A percentile compares a stretch with the other conserved stretches of the same genome.
phyloP scores from a whole-genome alignment of 1,140 invertebrate species.

The Brachionus plicatilis region DNA sequence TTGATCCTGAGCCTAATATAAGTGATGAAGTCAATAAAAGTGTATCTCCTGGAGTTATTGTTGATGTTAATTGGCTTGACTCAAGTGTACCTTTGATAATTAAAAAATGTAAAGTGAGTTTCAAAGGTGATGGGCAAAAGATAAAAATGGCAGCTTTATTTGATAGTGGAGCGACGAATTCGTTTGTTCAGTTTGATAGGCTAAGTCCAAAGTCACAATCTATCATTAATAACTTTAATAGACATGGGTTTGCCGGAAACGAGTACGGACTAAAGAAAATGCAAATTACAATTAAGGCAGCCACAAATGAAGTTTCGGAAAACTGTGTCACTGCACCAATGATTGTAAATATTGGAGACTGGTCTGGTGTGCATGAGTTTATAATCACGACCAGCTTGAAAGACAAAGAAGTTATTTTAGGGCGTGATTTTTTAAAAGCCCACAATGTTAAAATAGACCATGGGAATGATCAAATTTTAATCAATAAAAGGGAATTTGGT shows the following conservation, averaged over 20 bases:
- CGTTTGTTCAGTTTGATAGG: neutral
- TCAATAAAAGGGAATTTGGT: neutral
- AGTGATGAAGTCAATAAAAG: no score
- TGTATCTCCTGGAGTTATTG: neutral
- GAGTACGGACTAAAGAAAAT: neutral
- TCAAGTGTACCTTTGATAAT: neutral
- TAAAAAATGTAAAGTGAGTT: neutral
- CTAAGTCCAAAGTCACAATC: neutral
- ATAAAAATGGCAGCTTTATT: neutral
- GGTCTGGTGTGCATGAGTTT: neutral
- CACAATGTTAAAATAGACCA: neutral
- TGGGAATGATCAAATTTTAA: neutral
- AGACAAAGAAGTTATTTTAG: neutral
- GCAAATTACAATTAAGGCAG: neutral
- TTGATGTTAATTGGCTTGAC: neutral
- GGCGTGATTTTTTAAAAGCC: neutral
- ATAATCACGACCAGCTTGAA: neutral
- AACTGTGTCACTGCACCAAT: neutral
- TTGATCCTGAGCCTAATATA: no score
- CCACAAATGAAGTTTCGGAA: neutral
- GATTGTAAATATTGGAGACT: neutral
- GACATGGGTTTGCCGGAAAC: neutral
- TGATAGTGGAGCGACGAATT: neutral
- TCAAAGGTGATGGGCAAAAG: neutral
- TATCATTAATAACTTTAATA: neutral